These are phyloP conservation scores for Acomys russatus DNA, from an alignment of 2,797 vertebrate genomes.

Conservation along the genomic window DNA sequence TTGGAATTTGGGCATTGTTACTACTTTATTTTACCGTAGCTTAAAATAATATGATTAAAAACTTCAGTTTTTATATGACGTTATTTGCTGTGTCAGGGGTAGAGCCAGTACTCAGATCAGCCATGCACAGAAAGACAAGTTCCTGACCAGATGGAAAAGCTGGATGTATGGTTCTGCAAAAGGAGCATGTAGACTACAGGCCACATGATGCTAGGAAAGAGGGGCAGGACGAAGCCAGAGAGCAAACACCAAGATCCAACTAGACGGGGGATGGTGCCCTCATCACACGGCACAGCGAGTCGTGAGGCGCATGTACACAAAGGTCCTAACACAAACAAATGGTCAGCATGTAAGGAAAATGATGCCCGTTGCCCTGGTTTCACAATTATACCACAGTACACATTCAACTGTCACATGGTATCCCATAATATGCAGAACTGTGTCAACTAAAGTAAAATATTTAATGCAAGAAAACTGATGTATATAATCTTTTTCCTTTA, in stretches of 20 bases:
- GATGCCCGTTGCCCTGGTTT: not conserved
- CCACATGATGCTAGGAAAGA: not conserved
- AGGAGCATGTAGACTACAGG: not conserved
- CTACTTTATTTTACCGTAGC: conserved; percentile 53
- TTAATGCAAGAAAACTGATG: conserved; percentile 42
- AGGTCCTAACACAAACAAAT: not conserved
- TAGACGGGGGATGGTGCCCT: not conserved
- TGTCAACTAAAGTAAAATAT: not conserved
- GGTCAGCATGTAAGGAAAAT: not conserved
- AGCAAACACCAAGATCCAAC: not conserved
- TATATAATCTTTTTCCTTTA: conserved; percentile 37
- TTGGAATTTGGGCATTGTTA: not conserved
- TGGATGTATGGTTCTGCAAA: not conserved
- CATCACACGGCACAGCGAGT: not conserved
- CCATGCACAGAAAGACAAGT: not conserved
- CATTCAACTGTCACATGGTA: not conserved
- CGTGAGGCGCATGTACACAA: not conserved
- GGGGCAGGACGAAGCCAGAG: not conserved
- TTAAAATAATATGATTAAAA: conserved; percentile 71
- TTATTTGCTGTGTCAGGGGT: not conserved
- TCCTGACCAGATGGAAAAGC: not conserved
- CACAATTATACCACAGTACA: not conserved
- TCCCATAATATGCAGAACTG: not conserved
- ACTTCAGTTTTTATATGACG: not conserved
- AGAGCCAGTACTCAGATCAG: not conserved